Conservation (phyloP, 2,797 vertebrate genomes). For the Oreochromis mossambicus region DNA sequence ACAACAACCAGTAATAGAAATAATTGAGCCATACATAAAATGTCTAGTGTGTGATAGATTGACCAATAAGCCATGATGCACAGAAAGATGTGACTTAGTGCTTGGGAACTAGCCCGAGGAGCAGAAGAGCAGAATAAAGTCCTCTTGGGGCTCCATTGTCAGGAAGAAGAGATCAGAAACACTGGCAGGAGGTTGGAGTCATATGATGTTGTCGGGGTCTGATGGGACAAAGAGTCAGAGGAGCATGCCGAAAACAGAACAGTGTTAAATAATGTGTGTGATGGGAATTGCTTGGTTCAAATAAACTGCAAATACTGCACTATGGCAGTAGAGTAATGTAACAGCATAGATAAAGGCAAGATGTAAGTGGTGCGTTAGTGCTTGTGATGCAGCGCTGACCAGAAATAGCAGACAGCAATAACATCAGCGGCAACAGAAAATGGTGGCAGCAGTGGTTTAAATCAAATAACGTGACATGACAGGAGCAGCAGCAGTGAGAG, state of each 20-base stretch:
- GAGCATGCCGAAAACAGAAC: background rate
- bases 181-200: background rate
- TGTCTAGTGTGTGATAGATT: background rate
- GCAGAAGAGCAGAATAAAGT: background rate
- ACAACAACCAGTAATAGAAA: background rate
- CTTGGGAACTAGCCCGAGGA: constrained; percentile 14
- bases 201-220: constrained; percentile 19
- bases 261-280: constrained; percentile 31
- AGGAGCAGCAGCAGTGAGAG: background rate
- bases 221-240: background rate
- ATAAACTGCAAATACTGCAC: background rate
- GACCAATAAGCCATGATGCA: background rate
- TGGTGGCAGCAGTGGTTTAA: background rate
- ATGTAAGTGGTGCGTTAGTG: background rate
- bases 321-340: background rate
- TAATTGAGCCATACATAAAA: background rate
- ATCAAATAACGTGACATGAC: background rate
- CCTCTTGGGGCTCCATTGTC: background rate
- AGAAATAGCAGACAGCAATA: background rate
- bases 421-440: background rate
- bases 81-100: constrained; percentile 10
- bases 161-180: constrained; percentile 3
- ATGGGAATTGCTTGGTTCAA: background rate
- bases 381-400: background rate
- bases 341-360: background rate